Conservation (phyloP, 2,113 vertebrate genomes). For the Epinephelus moara region DNA sequence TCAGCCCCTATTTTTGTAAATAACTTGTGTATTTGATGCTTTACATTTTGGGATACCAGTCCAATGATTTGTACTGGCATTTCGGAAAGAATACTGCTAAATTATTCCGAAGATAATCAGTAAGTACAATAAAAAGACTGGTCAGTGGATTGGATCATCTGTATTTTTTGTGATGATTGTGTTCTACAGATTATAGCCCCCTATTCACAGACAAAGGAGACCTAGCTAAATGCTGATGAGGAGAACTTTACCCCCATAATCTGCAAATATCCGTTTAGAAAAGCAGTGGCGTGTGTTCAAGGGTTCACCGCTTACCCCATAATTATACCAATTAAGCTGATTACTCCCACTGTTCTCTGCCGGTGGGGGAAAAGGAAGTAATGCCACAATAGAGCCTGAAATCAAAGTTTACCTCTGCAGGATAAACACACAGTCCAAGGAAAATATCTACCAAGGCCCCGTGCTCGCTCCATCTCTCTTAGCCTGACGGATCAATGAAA, state of each 20-base stretch:
- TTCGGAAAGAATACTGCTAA: background rate
- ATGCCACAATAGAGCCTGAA: slow-evolving; percentile 57
- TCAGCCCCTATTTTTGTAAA: no score
- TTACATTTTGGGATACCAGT: background rate
- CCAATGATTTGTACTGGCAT: background rate
- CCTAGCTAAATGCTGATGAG: slow-evolving; percentile 31
- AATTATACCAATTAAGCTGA: slow-evolving; percentile 76
- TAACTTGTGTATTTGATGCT: no score
- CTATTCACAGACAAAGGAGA: slow-evolving; percentile 38
- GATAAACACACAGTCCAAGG: slow-evolving; percentile 54
- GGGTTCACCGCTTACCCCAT: slow-evolving; percentile 65
- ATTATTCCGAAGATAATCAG: background rate
- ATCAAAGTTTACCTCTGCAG: slow-evolving; percentile 69
- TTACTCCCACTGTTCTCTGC: slow-evolving; percentile 71
- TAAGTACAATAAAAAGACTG: slow-evolving; percentile 4
- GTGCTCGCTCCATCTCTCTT: slow-evolving; percentile 19
- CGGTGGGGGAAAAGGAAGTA: slow-evolving; percentile 63
- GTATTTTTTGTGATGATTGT: slow-evolving; percentile 4
- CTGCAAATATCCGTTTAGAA: slow-evolving; percentile 66
- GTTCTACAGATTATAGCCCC: slow-evolving; percentile 31
- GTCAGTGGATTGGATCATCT: slow-evolving; percentile 17
- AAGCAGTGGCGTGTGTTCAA: slow-evolving; percentile 63
- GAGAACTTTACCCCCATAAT: slow-evolving; percentile 60
- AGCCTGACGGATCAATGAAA: slow-evolving; percentile 52
- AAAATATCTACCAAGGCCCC: slow-evolving; percentile 34